Base-by-base conservation (phyloP, 2,888 invertebrate species). In the Macrophya annulata region DNA sequence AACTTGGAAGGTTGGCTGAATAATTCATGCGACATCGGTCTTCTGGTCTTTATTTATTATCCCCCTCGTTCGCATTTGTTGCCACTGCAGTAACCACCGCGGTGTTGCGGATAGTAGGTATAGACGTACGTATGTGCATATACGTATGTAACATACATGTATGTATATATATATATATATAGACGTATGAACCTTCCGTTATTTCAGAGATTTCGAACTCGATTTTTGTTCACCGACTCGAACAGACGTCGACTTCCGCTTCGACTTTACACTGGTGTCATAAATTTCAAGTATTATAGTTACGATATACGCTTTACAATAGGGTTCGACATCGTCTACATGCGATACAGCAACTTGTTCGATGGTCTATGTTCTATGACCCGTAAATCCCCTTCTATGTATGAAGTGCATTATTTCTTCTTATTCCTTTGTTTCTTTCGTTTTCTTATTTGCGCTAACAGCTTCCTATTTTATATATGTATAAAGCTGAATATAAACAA, bases 41-140 rank as follows among this genome's bases (percentile, higher is more conserved):
- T 85, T 87, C 84, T 86, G 86, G 86, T 45, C 87, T 87, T 90
- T 88, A 90, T 89, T 90, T 89, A 90, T 90, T 88, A 89, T 89
- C 84, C 87, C 85, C 85, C 85, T 72, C 51, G 45, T 68, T 62
- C 48, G 79, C 59, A 59, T 76, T 62, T 40, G 84, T 72, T 68
- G 72, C 74, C 72, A 84, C 21, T 51, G 82, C 43, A 25, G 68
- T 8, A 65, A 12, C 4, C 71, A 25, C 71, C 55, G 15, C n/a
- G 45, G 74, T 4, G n/a, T 21, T 45, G 25, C 10, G 43, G 72
- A n/a, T 72, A n/a, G 74, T 45, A 8, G 76, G 3, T 37, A n/a
- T 31, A 17, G n/a, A n/a, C 31, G 21, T 25, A 37, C 59, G 21
- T n/a, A 43, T 2, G 15, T 45, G 21, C 77, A n/a, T 45, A 48